Evolutionary conservation across 2,113 vertebrate genomes (phyloP).

Genomic region (Psittacus erithacus): DNA sequence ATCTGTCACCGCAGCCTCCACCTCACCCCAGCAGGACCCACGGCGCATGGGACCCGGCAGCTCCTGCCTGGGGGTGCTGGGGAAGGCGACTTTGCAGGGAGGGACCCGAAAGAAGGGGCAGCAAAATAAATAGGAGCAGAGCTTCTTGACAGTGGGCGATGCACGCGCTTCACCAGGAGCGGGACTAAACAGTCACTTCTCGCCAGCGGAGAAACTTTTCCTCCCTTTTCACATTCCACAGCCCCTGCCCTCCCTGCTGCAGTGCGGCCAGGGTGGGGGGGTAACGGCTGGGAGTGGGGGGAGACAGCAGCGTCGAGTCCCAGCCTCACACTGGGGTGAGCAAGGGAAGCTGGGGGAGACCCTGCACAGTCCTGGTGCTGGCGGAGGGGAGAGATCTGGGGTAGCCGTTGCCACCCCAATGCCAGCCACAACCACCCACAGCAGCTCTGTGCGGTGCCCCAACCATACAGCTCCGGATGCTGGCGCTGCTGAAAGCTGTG

Average conservation of each 20-base stretch:
- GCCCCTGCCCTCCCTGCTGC: neutral
- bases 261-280: neutral
- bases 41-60: neutral
- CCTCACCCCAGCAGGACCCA: neutral
- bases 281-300: neutral
- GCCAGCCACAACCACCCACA: neutral
- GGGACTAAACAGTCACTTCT: constrained; percentile 47
- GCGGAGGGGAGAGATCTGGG: neutral
- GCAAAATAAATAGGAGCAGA: constrained; percentile 14
- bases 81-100: neutral
- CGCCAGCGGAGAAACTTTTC: constrained; percentile 44
- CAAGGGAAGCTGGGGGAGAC: neutral
- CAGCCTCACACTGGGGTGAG: rapidly evolving
- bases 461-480: neutral
- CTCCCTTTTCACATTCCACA: neutral
- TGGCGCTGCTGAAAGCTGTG: neutral
- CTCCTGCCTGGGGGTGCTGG: neutral
- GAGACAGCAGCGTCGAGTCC: neutral
- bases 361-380: neutral
- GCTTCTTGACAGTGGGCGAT: constrained; percentile 33
- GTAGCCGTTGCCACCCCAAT: neutral
- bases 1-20: constrained; percentile 18
- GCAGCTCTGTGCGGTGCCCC: neutral
- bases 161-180: constrained; percentile 20
- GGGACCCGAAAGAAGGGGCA: neutral